A percentile compares a stretch with the other conserved stretches of the same genome.
Conservation (phyloP, 2,888 invertebrate genomes). For the Drosophila fungiperda region DNA sequence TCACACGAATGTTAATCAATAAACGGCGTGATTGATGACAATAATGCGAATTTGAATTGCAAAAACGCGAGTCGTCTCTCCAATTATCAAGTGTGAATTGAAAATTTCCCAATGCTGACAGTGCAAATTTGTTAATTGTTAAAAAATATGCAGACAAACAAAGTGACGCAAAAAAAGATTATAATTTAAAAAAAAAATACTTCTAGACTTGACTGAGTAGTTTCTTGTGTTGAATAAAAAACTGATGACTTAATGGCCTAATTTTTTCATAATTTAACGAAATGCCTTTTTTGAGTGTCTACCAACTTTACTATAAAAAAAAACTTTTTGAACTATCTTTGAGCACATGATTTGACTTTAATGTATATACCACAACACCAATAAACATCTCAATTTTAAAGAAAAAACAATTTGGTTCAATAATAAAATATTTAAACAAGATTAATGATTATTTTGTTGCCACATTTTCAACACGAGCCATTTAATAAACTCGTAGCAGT, state of each 20-base stretch:
- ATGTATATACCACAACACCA: too few relatives aligned
- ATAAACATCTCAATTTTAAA: too few relatives aligned
- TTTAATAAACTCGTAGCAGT: background rate
- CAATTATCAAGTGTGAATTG: slow-evolving; percentile 55
- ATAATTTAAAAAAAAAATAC: background rate
- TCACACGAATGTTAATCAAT: slow-evolving; percentile 49
- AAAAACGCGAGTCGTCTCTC: slow-evolving; percentile 26
- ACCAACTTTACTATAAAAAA: background rate
- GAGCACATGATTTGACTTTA: too few relatives aligned
- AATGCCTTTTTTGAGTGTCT: background rate
- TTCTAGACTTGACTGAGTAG: background rate
- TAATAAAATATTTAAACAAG: background rate
- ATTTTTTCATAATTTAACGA: background rate
- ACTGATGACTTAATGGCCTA: background rate
- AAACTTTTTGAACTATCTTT: background rate
- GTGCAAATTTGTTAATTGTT: slow-evolving; percentile 62
- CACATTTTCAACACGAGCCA: background rate
- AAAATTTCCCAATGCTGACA: slow-evolving; percentile 55
- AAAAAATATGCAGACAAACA: slow-evolving; percentile 11
- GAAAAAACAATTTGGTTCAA: too few relatives aligned
- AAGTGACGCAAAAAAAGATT: background rate
- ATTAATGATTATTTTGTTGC: background rate
- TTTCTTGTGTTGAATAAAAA: background rate
- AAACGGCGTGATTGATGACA: slow-evolving; percentile 56
- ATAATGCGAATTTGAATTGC: slow-evolving; percentile 11